Conservation (phyloP, 1,140 invertebrate species). For the Lordiphosa clarofinis region DNA sequence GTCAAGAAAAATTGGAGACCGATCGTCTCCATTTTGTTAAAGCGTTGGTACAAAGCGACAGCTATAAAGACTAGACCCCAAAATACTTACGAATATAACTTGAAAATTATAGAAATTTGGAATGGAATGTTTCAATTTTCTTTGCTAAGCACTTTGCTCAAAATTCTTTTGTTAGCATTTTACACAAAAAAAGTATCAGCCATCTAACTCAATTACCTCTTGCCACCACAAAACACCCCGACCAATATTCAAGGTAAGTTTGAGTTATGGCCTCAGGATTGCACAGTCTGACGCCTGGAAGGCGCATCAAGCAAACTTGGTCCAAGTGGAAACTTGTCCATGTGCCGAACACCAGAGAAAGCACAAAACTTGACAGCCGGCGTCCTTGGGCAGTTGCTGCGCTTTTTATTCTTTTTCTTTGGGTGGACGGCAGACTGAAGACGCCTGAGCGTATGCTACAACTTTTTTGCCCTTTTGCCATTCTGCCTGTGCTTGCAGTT, state of each 20-base stretch:
- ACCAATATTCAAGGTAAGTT: constrained; percentile 28
- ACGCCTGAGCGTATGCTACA: constrained; percentile 48
- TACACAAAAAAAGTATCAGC: constrained; percentile 1
- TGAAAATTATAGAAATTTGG: no score
- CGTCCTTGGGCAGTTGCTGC: constrained; percentile 33
- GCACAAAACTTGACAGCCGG: constrained; percentile 41
- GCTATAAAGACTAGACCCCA: no score
- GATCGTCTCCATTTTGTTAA: no score
- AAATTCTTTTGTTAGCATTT: neutral
- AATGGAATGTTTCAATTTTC: neutral
- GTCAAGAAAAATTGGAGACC: no score
- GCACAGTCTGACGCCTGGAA: constrained; percentile 31
- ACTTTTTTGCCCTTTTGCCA: constrained; percentile 31
- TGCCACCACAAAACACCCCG: neutral
- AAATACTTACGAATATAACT: no score
- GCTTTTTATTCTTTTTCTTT: constrained; percentile 5
- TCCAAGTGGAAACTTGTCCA: constrained; percentile 38
- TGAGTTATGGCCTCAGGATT: constrained; percentile 45
- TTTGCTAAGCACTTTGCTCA: no score
- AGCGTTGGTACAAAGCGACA: no score
- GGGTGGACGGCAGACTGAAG: constrained; percentile 23
- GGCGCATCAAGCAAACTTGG: constrained; percentile 28
- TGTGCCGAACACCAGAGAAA: constrained; percentile 1
- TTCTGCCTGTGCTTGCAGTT: constrained; percentile 23
- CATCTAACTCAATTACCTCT: constrained; percentile 10